Evolutionary conservation across 2,888 invertebrate species (phyloP).

Genomic region (Dione juno): DNA sequence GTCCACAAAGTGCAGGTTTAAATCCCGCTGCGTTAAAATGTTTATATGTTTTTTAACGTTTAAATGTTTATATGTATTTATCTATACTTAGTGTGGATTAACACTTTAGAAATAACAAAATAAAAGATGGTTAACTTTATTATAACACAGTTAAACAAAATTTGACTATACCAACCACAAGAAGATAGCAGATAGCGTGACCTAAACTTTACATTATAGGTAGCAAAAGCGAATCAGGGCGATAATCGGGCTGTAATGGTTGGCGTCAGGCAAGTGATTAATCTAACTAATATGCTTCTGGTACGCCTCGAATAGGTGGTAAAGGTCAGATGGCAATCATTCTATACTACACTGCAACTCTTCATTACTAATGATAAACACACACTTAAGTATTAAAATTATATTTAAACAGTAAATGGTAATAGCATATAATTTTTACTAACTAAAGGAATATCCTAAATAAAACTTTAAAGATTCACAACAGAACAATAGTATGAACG

Average conservation of each 20-base stretch:
- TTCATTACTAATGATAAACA: neutral
- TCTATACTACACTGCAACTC: slow-evolving; percentile 23
- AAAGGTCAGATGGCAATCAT: slow-evolving; percentile 43
- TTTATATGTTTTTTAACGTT: too few relatives aligned
- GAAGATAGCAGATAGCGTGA: slow-evolving; percentile 30
- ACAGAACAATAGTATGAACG: neutral
- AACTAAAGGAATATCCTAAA: neutral
- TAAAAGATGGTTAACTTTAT: neutral
- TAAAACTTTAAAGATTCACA: neutral
- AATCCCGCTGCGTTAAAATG: too few relatives aligned
- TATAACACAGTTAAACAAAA: neutral
- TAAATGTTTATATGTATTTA: too few relatives aligned
- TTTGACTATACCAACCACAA: neutral
- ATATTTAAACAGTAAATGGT: too few relatives aligned
- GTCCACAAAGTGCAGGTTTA: too few relatives aligned
- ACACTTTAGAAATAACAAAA: too few relatives aligned
- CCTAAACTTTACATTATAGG: slow-evolving; percentile 26
- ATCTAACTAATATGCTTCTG: slow-evolving; percentile 40
- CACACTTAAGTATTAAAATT: neutral
- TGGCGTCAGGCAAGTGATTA: slow-evolving; percentile 37
- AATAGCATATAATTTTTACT: too few relatives aligned
- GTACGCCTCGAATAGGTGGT: slow-evolving; percentile 25
- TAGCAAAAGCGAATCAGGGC: slow-evolving; percentile 29
- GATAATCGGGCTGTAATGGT: slow-evolving; percentile 40
- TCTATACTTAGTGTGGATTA: too few relatives aligned